A percentile compares a stretch with the other conserved stretches of the same genome.
These are phyloP conservation scores for Leucania comma DNA, from an alignment of 2,888 invertebrate species.

Conservation along the genomic window DNA sequence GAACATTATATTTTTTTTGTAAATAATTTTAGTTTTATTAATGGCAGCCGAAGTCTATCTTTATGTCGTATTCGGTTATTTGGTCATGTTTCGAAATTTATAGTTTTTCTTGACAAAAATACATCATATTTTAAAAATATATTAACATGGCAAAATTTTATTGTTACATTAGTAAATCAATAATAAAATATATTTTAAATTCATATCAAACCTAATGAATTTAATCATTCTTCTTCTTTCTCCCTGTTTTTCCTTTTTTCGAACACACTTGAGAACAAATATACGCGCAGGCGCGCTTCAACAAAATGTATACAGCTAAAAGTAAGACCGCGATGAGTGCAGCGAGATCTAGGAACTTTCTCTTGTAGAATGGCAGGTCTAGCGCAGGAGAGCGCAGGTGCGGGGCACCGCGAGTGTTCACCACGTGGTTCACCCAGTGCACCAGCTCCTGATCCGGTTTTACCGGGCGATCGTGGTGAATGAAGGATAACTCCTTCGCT, in stretches of 20 bases:
- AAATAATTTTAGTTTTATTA: too few relatives aligned
- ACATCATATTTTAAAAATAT: too few relatives aligned
- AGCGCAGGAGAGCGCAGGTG: conserved; percentile 76
- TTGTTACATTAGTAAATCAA: too few relatives aligned
- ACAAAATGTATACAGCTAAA: conserved; percentile 3
- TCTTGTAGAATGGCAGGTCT: conserved; percentile 64
- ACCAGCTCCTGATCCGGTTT: conserved; percentile 90
- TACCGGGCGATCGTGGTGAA: conserved; percentile 81
- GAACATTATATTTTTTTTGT: too few relatives aligned
- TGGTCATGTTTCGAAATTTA: too few relatives aligned
- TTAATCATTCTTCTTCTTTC: conserved; percentile 41
- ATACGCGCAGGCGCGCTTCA: conserved; percentile 14
- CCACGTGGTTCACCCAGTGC: conserved; percentile 92
- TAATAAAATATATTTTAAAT: too few relatives aligned
- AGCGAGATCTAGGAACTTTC: conserved; percentile 71
- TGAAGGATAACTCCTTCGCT: conserved; percentile 60
- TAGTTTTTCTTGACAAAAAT: too few relatives aligned
- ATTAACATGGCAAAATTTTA: too few relatives aligned
- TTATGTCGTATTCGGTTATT: too few relatives aligned
- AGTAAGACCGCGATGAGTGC: conserved; percentile 25
- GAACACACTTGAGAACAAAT: conserved; percentile 22
- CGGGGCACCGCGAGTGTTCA: conserved; percentile 88
- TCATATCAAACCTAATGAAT: background rate
- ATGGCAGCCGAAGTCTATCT: too few relatives aligned
- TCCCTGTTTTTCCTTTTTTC: conserved; percentile 9